Percentiles rank a stretch among this genome's conserved stretches.
These are phyloP conservation scores for Steromphala cineraria DNA, from an alignment of 2,888 invertebrate genomes.

Conservation along the genomic window DNA sequence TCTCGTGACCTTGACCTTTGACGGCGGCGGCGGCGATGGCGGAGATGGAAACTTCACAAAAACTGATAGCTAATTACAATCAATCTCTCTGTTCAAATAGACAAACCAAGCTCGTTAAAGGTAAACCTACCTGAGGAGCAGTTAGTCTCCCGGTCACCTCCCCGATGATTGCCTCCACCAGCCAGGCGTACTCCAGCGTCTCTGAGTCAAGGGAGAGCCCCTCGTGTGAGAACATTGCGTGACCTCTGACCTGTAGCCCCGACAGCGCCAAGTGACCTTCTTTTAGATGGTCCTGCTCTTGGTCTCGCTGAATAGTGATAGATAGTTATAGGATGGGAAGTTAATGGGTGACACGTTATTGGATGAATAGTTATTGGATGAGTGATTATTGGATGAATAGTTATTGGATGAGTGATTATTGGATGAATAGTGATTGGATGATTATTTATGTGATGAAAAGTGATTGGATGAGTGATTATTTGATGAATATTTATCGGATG, in stretches of 20 bases:
- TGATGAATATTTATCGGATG: too few species aligned
- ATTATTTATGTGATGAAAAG: too few species aligned
- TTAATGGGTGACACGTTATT: too few species aligned
- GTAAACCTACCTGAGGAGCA: conserved; percentile 82
- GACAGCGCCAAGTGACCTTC: conserved; percentile 82
- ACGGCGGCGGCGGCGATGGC: too few species aligned
- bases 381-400: too few species aligned
- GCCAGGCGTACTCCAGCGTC: conserved; percentile 97
- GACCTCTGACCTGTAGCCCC: conserved; percentile 84
- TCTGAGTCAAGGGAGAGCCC: conserved; percentile 93
- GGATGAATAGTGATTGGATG: too few species aligned
- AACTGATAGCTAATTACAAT: not conserved
- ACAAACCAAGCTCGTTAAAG: not conserved
- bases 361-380: too few species aligned
- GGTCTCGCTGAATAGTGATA: conserved; percentile 54
- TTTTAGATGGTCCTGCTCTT: conserved; percentile 66
- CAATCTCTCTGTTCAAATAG: not conserved
- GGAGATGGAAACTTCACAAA: too few species aligned
- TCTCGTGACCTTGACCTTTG: too few species aligned
- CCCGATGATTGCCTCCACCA: conserved; percentile 94
- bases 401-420: too few species aligned
- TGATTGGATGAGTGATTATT: too few species aligned
- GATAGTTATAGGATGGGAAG: too few species aligned
- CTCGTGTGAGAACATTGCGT: conserved; percentile 87
- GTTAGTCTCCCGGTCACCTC: conserved; percentile 94